Evolutionary conservation across 1,140 invertebrate genomes (phyloP).

Genomic region (Drosophila paulistorum): DNA sequence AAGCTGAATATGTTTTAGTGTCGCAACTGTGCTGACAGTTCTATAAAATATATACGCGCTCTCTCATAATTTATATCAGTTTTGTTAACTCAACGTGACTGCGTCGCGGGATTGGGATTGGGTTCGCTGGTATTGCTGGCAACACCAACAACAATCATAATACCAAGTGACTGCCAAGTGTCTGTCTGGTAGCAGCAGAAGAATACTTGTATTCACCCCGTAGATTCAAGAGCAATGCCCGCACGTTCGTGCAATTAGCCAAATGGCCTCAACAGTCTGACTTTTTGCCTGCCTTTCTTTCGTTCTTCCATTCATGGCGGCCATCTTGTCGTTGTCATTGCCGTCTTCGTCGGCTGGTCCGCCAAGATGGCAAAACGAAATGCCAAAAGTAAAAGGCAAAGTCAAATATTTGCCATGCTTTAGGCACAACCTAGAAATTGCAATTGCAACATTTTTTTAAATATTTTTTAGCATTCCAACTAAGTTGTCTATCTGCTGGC

Average conservation of each 20-base stretch:
- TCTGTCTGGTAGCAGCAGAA: neutral
- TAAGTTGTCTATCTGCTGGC: too few species aligned
- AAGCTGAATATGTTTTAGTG: conserved; percentile 75
- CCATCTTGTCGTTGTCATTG: conserved; percentile 24
- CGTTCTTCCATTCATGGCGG: neutral
- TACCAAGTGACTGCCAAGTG: conserved; percentile 42
- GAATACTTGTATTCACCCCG: neutral
- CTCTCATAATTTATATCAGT: conserved; percentile 81
- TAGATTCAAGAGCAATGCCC: conserved; percentile 50
- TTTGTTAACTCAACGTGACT: conserved; percentile 78
- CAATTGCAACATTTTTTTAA: conserved; percentile 3
- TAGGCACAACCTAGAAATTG: neutral
- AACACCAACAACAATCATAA: too few species aligned
- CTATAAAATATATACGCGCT: conserved; percentile 75
- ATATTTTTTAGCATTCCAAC: too few species aligned
- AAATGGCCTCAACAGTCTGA: conserved; percentile 60
- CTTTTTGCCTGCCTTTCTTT: conserved; percentile 33
- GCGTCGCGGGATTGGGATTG: conserved; percentile 49
- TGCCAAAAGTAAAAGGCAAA: conserved; percentile 2
- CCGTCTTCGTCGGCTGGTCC: conserved; percentile 11
- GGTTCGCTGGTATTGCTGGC: neutral
- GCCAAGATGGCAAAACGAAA: conserved; percentile 8
- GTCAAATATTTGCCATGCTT: conserved; percentile 27
- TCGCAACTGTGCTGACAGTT: conserved; percentile 73
- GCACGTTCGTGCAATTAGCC: conserved; percentile 73